Base-by-base conservation (phyloP, 1,140 invertebrate genomes). In the Conus betulinus region DNA sequence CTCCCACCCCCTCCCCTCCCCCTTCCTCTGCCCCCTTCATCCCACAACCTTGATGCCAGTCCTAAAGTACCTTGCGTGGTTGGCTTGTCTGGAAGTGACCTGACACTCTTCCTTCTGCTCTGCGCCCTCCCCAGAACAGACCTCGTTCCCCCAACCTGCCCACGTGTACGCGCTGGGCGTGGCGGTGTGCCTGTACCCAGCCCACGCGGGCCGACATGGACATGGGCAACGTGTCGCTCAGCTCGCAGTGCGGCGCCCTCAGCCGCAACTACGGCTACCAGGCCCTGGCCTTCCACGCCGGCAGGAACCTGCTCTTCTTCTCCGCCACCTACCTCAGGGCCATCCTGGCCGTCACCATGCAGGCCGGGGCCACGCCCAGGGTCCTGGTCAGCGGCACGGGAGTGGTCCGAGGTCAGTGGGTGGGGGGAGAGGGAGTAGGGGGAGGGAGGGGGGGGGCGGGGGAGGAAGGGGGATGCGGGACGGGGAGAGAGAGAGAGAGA, bases 121-220 rank as follows among this genome's bases (percentile, higher is more conserved):
- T 39, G 0, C 3, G 39, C 39, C 39, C 39, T 39, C 39, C 39
- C 39, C 90, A 93, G 92, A 84, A 17, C 79, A 84, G 13, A 83
- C 87, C 23, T 60, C 88, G 55, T 93, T 93, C 85, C 71, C 87
- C 5, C 90, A 90, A 52, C 93, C 93, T 10, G 88, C 89, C 20
- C 92, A 93, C 76, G 88, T 94, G 4, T 94, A 94, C 81, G 91
- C 93, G 17, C 92, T 94, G 15, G 63, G 90, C 7, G 91, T 92
- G 63, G 92, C 92, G 17, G 91, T 94, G 7, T 93, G 93, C 79
- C 91, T 92, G 63, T 94, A 92, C 82, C 93, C 92, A 8, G 92
- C 91, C 39, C 93, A 94, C 84, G 78, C 93, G 10, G 10, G 90
- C 91, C 13, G 92, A 94, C 81, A 94, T 94, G 92, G 90, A 89